Percentiles rank a stretch among this genome's conserved stretches.
Evolutionary conservation across 2,888 invertebrate genomes (phyloP).

Genomic region (Lycocerus yunnanus): DNA sequence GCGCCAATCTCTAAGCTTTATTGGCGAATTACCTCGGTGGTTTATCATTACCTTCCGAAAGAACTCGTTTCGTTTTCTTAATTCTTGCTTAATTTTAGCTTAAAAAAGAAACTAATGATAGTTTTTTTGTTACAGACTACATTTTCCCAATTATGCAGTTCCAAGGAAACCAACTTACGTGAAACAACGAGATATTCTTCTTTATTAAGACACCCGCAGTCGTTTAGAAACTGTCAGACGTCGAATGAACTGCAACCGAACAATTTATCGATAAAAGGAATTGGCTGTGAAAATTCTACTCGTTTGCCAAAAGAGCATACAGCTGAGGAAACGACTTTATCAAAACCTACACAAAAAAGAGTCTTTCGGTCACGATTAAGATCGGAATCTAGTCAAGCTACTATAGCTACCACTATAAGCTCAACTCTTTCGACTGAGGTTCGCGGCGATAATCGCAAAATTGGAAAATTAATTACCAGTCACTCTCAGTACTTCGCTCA

Average conservation of each 20-base stretch:
- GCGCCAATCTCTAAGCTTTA: too few relatives aligned
- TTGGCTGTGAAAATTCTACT: neutral
- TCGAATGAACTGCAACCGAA: neutral
- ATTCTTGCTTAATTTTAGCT: too few relatives aligned
- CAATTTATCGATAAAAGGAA: neutral
- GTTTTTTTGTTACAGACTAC: conserved; percentile 51
- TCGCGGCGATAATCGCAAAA: conserved; percentile 13
- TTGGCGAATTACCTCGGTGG: too few relatives aligned
- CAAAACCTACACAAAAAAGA: neutral
- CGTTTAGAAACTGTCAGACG: conserved; percentile 29
- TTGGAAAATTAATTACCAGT: conserved; percentile 32
- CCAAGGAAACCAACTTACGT: conserved; percentile 38
- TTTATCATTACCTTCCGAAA: too few relatives aligned
- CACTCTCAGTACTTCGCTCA: neutral
- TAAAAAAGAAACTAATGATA: neutral
- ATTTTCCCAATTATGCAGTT: conserved; percentile 53
- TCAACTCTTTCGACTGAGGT: conserved; percentile 29
- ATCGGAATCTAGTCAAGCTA: conserved; percentile 48
- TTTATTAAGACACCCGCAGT: conserved; percentile 37
- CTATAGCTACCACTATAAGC: conserved; percentile 46
- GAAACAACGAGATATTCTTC: conserved; percentile 33
- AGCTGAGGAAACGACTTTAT: conserved; percentile 10
- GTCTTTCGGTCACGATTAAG: conserved; percentile 40
- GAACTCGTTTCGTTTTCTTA: too few relatives aligned
- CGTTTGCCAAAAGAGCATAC: neutral